Evolutionary conservation across 2,888 invertebrate species (phyloP).

Genomic region (Parnassius orleans): DNA sequence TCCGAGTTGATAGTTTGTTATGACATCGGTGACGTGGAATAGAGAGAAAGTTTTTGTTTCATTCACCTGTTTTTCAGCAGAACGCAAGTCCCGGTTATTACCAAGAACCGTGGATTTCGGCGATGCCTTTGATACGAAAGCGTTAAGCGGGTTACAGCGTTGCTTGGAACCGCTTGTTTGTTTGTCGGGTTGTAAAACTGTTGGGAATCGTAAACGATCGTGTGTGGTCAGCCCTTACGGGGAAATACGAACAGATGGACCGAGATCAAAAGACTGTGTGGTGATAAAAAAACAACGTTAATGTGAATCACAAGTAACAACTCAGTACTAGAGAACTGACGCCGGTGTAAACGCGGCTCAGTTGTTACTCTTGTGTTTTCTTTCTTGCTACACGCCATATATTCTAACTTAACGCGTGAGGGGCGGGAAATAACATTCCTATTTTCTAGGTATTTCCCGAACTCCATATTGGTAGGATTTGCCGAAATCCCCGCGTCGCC

Average conservation of each 20-base stretch:
- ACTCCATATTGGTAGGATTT: slow-evolving; percentile 77
- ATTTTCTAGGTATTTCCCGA: slow-evolving; percentile 77
- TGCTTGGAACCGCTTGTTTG: slow-evolving; percentile 76
- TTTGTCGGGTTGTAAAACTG: slow-evolving; percentile 76
- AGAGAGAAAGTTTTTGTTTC: slow-evolving; percentile 30
- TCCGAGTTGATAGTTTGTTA: slow-evolving; percentile 29
- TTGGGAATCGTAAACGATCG: slow-evolving; percentile 75
- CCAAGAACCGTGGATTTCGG: slow-evolving; percentile 65
- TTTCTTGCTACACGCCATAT: slow-evolving; percentile 46
- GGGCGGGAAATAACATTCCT: slow-evolving; percentile 57
- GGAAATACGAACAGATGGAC: slow-evolving; percentile 77
- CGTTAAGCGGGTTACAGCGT: slow-evolving; percentile 60
- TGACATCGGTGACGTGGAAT: slow-evolving; percentile 27
- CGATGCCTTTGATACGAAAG: slow-evolving; percentile 66
- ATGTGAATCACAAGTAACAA: slow-evolving; percentile 73
- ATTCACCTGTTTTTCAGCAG: slow-evolving; percentile 15
- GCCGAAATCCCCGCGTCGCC: slow-evolving; percentile 49
- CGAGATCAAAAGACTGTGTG: slow-evolving; percentile 70
- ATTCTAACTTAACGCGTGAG: slow-evolving; percentile 37
- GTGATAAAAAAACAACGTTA: slow-evolving; percentile 70
- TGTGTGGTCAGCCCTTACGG: slow-evolving; percentile 80
- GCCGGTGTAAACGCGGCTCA: slow-evolving; percentile 26
- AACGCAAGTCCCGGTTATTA: slow-evolving; percentile 39
- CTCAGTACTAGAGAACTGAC: slow-evolving; percentile 55
- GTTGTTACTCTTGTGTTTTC: slow-evolving; percentile 43